Conservation (phyloP, 2,888 invertebrate genomes). For the Abscondita cerata region DNA sequence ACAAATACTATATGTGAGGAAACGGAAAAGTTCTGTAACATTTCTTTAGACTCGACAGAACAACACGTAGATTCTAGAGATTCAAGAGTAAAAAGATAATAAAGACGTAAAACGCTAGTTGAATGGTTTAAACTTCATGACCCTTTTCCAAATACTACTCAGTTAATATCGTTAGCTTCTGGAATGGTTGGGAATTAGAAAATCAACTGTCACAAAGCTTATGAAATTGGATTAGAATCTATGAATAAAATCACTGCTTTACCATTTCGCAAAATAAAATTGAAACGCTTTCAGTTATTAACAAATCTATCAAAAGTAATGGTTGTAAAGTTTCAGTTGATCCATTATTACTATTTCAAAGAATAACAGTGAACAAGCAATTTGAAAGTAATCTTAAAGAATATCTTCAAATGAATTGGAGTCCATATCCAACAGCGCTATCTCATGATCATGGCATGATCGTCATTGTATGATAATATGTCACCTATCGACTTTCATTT, state of each 20-base stretch:
- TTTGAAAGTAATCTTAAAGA: constrained; percentile 36
- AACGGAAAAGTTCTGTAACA: constrained; percentile 39
- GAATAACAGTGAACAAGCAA: constrained; percentile 40
- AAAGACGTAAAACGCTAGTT: constrained; percentile 13
- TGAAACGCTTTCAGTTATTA: constrained; percentile 42
- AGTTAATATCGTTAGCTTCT: constrained; percentile 39
- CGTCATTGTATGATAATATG: constrained; percentile 20
- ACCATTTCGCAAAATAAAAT: constrained; percentile 41
- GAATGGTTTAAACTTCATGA: constrained; percentile 33
- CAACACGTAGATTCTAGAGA: constrained; percentile 40
- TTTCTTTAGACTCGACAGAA: constrained; percentile 33
- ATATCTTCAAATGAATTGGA: constrained; percentile 38
- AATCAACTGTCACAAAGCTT: constrained; percentile 40
- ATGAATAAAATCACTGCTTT: constrained; percentile 36
- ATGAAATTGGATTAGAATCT: constrained; percentile 37
- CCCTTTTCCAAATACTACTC: constrained; percentile 35
- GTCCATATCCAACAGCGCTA: constrained; percentile 30
- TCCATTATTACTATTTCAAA: constrained; percentile 38
- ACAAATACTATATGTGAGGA: constrained; percentile 44
- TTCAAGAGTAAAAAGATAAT: constrained; percentile 18
- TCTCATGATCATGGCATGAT: constrained; percentile 39
- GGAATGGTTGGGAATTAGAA: constrained; percentile 45
- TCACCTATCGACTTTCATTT: constrained; percentile 21
- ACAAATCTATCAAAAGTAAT: constrained; percentile 36
- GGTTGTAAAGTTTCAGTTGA: constrained; percentile 37